phyloP scores from a whole-genome alignment of 1,140 invertebrate species.

The Papilio dardanus region DNA sequence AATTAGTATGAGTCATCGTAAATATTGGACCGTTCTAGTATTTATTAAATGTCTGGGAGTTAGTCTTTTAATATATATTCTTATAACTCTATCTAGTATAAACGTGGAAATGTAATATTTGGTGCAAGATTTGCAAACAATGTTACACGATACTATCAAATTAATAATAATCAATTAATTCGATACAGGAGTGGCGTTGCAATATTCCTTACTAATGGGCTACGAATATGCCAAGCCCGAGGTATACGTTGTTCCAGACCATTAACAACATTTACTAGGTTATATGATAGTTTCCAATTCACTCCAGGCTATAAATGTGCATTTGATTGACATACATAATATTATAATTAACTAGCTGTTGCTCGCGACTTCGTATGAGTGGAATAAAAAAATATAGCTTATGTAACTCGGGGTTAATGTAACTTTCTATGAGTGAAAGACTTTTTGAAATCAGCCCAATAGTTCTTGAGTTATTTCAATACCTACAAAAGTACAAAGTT shows the following conservation, averaged over 20 bases:
- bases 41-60: neutral
- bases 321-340: neutral
- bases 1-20: too few relatives aligned
- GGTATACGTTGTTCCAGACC: conserved; percentile 4
- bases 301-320: neutral
- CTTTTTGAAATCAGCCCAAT: too few relatives aligned
- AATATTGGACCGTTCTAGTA: too few relatives aligned
- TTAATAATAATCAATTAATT: conserved; percentile 22
- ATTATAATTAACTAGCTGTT: neutral
- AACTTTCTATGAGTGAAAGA: too few relatives aligned
- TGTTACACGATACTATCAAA: conserved; percentile 9
- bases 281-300: neutral
- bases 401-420: too few relatives aligned
- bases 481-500: too few relatives aligned
- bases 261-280: conserved; percentile 22
- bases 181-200: neutral
- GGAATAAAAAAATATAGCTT: too few relatives aligned
- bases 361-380: neutral
- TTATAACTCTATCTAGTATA: neutral
- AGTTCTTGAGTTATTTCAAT: too few relatives aligned
- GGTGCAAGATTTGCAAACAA: neutral
- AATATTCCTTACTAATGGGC: conserved; percentile 25
- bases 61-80: neutral
- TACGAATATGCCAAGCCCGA: conserved; percentile 5
- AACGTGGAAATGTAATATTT: neutral